Base-by-base conservation (phyloP, 2,888 invertebrate species). In the Julus scanicus region DNA sequence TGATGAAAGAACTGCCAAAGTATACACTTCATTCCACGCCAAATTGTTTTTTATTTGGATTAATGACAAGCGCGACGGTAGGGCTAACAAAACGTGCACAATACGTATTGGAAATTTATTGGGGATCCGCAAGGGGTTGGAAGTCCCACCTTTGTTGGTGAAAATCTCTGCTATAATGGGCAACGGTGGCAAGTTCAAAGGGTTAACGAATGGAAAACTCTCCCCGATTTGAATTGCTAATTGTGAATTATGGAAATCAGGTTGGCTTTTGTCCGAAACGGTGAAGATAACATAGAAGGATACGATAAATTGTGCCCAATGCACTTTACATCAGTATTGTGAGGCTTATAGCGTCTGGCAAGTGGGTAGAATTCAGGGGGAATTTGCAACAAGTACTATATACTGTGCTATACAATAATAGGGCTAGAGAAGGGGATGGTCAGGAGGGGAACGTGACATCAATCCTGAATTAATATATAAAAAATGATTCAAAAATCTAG, bases 1-100 rank as follows among this genome's bases (percentile, higher is more conserved):
- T 71, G 71, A 29, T n/a, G 71, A n/a, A n/a, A 63, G 4, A 63
- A n/a, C n/a, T 71, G 71, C 29, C 71, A 71, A n/a, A 71, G 71
- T 71, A 71, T 9, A 71, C 71, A 71, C 71, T 71, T 71, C 71
- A 71, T 71, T 29, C 9, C 71, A 71, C 8, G 29, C 29, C 71
- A 71, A 71, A 71, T 71, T 71, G 71, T 71, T 71, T 71, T 71
- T 71, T 71, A 71, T 71, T 71, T 29, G 71, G 71, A 71, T 71
- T 71, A 71, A 71, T 71, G 71, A 71, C 71, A 71, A 29, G 71
- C 63, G 63, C n/a, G 63, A 63, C 17, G 63, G 63, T 63, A n/a
- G 63, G 71, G 71, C 29, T 71, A 71, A 71, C 71, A 71, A 20
- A 71, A 71, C 71, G 71, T 29, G 63, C 63, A 63, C 63, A 63